phyloP scores from a whole-genome alignment of 2,113 vertebrate genomes.

The Seriola rivoliana region DNA sequence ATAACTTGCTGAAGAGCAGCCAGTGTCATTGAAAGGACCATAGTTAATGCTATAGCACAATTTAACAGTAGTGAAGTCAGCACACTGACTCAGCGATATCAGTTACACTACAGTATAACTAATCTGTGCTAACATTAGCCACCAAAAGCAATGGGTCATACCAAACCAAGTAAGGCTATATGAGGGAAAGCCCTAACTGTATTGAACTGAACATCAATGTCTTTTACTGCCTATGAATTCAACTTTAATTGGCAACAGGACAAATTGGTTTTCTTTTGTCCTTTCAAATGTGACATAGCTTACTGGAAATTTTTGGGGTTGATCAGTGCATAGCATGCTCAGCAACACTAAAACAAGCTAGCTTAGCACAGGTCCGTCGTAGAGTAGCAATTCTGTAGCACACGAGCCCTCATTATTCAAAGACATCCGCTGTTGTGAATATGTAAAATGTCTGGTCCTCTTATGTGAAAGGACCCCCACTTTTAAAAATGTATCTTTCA shows the following conservation, averaged over 20 bases:
- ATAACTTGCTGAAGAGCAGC: neutral
- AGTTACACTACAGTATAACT: neutral
- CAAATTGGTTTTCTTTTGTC: no score
- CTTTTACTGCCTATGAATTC: neutral
- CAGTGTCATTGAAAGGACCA: neutral
- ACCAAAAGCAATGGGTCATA: neutral
- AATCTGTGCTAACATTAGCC: neutral
- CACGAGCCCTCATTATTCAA: neutral
- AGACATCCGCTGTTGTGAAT: neutral
- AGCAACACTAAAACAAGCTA: conserved; percentile 2
- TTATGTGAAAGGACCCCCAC: neutral
- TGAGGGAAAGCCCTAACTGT: neutral
- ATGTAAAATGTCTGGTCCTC: neutral
- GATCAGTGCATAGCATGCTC: neutral
- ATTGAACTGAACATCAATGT: neutral
- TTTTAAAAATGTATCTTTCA: conserved; percentile 15
- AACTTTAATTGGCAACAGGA: neutral
- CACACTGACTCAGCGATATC: neutral
- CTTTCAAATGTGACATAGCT: neutral
- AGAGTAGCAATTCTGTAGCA: neutral
- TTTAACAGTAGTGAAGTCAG: neutral
- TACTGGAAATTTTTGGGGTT: neutral
- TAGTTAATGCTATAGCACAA: neutral
- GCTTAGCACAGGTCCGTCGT: neutral
- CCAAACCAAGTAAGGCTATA: neutral